Percentiles rank a stretch among this genome's conserved stretches.
These are phyloP conservation scores for Calameuta idolon DNA, from an alignment of 2,888 invertebrate species.

Conservation along the genomic window DNA sequence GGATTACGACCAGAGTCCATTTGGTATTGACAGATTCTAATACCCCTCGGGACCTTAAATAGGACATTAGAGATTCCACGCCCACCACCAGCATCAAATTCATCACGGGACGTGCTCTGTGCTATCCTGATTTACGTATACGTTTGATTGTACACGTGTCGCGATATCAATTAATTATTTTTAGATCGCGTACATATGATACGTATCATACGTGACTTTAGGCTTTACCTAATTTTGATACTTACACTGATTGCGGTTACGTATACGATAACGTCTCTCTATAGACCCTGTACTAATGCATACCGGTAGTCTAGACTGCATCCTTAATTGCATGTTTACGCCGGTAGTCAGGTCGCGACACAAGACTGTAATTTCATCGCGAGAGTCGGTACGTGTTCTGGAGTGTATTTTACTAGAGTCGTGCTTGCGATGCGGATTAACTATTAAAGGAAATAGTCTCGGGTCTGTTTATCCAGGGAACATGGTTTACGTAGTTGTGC, in stretches of 20 bases:
- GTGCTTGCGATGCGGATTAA: slow-evolving; percentile 3
- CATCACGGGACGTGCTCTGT: background rate
- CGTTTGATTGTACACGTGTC: background rate
- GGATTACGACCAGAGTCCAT: background rate
- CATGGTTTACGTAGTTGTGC: slow-evolving; percentile 2
- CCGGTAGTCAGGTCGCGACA: background rate
- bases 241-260: background rate
- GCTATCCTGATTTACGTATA: background rate
- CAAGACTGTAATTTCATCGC: background rate
- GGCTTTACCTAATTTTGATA: background rate
- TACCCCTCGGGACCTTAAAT: background rate
- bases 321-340: background rate
- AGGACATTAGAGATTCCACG: background rate
- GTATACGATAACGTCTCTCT: background rate
- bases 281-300: background rate
- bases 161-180: background rate
- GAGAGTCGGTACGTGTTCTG: slow-evolving; percentile 1
- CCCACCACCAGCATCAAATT: background rate
- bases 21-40: background rate
- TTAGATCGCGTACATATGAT: background rate
- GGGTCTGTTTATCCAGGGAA: background rate
- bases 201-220: background rate
- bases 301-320: background rate
- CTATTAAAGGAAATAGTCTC: slow-evolving; percentile 2
- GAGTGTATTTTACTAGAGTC: slow-evolving; percentile 1